Base-by-base conservation (phyloP, 2,888 invertebrate species). In the Pediacus dermestoides region DNA sequence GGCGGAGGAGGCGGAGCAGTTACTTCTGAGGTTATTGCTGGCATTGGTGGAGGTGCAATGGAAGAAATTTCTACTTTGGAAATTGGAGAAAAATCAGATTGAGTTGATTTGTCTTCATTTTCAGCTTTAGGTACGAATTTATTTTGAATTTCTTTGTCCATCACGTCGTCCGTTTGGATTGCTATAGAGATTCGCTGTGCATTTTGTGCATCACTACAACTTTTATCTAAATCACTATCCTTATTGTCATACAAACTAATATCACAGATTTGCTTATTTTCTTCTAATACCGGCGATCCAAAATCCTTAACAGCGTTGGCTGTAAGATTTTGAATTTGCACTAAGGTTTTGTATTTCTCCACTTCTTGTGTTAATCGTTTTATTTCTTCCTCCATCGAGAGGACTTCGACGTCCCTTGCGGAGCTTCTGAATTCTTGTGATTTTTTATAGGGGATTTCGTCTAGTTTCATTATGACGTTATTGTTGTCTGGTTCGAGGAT, bases 341-440 rank as follows among this genome's bases (percentile, higher is more conserved):
- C 72, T 23, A 80, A 60, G 1, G 77, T 76, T 58, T 73, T 73
- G 55, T 74, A 75, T 54, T 75, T 75, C 44, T 78, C 78, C n/a
- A 77, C 67, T 62, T 79, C 76, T 49, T 71, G 70, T 52, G 70
- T 70, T 39, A 74, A 69, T 48, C 74, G 68, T 42, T 74, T 74
- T n/a, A 77, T 69, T 60, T 78, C 76, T 41, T 68, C 66, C 40
- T 69, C 67, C 23, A 68, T 40, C 4, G 58, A 49, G 16, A 64
- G 39, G 28, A 68, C 63, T 51, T 68, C 67, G 2, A 64, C 64
- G 34, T 67, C 67, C 39, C 64, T 55, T 2, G 66, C 67, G 0
- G 67, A 62, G 31, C 43, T 61, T 28, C 50, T 55, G 23, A 60
- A 50, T 37, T 60, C 59, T 27, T 46, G 47, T 3, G 34, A 16